phyloP scores from a whole-genome alignment of 2,888 invertebrate genomes.

The Halocaridina rubra region DNA sequence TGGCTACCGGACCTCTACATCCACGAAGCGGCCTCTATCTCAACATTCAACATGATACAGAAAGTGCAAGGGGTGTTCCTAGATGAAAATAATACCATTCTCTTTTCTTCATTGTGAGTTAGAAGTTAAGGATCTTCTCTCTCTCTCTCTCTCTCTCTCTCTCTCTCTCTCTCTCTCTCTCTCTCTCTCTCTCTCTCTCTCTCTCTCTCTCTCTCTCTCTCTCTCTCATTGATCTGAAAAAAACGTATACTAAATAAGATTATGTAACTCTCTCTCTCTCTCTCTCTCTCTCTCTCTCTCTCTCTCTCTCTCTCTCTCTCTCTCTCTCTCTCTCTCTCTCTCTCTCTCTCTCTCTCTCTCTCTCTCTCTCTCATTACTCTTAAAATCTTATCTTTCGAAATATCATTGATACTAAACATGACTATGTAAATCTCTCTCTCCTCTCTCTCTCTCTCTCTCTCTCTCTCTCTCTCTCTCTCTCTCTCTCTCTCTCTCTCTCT shows the following conservation, averaged over 20 bases:
- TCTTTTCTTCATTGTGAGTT: conserved; percentile 18
- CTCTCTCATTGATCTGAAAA: background rate
- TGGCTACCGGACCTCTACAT: conserved; percentile 33
- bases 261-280: background rate
- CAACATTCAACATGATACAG: conserved; percentile 20
- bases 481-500: too few species aligned
- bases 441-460: too few species aligned
- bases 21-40: conserved; percentile 16
- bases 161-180: background rate
- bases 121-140: background rate
- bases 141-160: background rate
- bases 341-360: background rate
- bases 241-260: too few species aligned
- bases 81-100: background rate
- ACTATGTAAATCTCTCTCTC: too few species aligned
- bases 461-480: too few species aligned
- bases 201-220: background rate
- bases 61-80: conserved; percentile 17
- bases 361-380: background rate
- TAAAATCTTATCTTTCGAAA: background rate
- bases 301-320: background rate
- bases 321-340: background rate
- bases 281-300: background rate
- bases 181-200: background rate
- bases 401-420: background rate